Evolutionary conservation across 2,888 invertebrate genomes (phyloP).

Genomic region (Eucriotettix oculatus): DNA sequence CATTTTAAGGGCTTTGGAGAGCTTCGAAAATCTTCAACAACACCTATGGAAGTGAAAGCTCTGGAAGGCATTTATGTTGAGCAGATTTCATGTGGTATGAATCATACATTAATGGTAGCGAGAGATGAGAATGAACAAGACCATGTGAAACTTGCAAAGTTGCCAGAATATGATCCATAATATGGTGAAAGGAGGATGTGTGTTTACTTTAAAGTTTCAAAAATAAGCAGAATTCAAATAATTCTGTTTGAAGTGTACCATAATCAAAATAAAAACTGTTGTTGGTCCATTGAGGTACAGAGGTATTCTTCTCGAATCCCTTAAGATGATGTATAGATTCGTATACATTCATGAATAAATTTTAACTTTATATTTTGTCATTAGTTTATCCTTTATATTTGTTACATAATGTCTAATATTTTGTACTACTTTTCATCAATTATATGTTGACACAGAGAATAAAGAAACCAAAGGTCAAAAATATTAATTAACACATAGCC

Average conservation of each 20-base stretch:
- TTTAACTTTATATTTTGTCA: neutral
- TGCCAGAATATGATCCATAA: constrained; percentile 32
- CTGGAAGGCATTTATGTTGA: constrained; percentile 30
- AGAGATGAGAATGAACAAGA: constrained; percentile 47
- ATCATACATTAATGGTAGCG: constrained; percentile 62
- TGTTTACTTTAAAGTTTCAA: too few species aligned
- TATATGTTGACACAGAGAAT: too few species aligned
- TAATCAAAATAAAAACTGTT: too few species aligned
- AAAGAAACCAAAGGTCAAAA: too few species aligned
- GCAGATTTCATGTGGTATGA: constrained; percentile 62
- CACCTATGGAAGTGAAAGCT: constrained; percentile 65
- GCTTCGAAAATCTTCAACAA: constrained; percentile 69
- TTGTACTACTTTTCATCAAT: too few species aligned
- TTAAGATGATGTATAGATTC: too few species aligned
- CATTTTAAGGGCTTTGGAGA: constrained; percentile 68
- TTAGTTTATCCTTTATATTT: neutral
- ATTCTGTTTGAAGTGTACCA: too few species aligned
- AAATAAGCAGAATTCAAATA: too few species aligned
- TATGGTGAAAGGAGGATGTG: neutral
- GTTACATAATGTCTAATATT: too few species aligned
- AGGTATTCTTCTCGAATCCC: too few species aligned
- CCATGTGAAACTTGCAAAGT: constrained; percentile 37
- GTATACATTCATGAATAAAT: neutral
- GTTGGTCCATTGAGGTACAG: too few species aligned
- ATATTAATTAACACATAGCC: too few species aligned